phyloP scores from a whole-genome alignment of 2,888 invertebrate species.

The Euplexia lucipara region DNA sequence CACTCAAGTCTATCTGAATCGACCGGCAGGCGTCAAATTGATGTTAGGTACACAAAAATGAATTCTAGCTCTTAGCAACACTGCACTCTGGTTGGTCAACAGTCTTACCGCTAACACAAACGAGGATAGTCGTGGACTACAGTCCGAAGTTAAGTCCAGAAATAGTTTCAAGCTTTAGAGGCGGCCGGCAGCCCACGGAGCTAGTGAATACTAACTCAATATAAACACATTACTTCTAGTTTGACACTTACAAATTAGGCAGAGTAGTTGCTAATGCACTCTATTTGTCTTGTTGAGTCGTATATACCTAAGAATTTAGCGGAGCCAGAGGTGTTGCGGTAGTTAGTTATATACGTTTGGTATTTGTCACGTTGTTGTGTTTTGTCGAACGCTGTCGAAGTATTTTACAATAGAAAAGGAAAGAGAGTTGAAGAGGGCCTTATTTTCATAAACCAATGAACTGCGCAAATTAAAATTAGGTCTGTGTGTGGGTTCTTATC shows the following conservation, averaged over 20 bases:
- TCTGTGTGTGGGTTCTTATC: too few relatives aligned
- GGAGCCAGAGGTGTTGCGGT: not conserved
- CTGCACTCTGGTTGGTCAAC: conserved; percentile 3
- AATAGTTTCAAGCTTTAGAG: conserved; percentile 45
- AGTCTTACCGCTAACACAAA: conserved; percentile 20
- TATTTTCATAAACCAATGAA: too few relatives aligned
- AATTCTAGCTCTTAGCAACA: not conserved
- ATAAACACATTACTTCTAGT: conserved; percentile 52
- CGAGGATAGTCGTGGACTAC: conserved; percentile 19
- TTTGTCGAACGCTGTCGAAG: not conserved
- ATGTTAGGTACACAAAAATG: too few relatives aligned
- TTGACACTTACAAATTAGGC: conserved; percentile 58
- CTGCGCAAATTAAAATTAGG: too few relatives aligned
- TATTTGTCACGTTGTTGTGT: not conserved
- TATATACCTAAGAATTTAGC: conserved; percentile 24
- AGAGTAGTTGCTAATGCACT: conserved; percentile 36
- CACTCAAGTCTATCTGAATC: too few relatives aligned
- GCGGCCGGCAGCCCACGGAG: conserved; percentile 15
- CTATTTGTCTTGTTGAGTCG: conserved; percentile 43
- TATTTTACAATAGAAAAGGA: too few relatives aligned
- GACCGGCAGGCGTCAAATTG: too few relatives aligned
- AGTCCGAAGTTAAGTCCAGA: conserved; percentile 29
- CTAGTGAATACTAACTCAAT: conserved; percentile 28
- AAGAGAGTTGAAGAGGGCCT: too few relatives aligned
- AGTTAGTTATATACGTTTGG: not conserved